These are phyloP conservation scores for Chrysochloris asiatica DNA, from an alignment of 2,113 vertebrate genomes.

Conservation along the genomic window DNA sequence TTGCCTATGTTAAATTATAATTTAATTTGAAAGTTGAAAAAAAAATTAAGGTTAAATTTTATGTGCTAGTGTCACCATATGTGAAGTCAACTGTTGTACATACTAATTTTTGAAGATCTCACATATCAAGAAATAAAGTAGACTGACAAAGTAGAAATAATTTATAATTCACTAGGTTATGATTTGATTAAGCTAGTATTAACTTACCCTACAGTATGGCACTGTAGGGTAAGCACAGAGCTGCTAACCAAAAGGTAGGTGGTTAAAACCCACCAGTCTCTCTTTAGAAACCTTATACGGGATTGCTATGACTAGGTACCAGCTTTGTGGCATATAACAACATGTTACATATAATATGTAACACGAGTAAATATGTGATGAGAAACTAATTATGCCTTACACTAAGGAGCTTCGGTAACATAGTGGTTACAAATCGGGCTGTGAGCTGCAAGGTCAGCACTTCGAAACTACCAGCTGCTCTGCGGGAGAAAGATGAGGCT, in stretches of 20 bases:
- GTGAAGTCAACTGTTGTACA: background rate
- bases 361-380: background rate
- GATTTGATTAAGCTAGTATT: conserved; percentile 29
- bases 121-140: background rate
- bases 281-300: no score
- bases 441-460: no score
- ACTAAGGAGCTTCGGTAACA: no score
- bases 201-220: background rate
- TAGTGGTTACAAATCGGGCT: no score
- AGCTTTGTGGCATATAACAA: no score
- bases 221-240: no score
- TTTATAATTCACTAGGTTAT: conserved; percentile 26
- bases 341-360: no score
- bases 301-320: no score
- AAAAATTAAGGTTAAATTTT: conserved; percentile 7
- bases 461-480: no score
- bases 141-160: conserved; percentile 31
- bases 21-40: background rate
- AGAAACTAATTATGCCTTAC: background rate
- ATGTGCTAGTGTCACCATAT: background rate
- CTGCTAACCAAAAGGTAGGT: no score
- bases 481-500: no score
- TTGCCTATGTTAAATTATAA: background rate
- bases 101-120: conserved; percentile 27
- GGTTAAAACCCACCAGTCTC: no score